Conservation (phyloP, 2,888 invertebrate species). For the Phasia obesa region DNA sequence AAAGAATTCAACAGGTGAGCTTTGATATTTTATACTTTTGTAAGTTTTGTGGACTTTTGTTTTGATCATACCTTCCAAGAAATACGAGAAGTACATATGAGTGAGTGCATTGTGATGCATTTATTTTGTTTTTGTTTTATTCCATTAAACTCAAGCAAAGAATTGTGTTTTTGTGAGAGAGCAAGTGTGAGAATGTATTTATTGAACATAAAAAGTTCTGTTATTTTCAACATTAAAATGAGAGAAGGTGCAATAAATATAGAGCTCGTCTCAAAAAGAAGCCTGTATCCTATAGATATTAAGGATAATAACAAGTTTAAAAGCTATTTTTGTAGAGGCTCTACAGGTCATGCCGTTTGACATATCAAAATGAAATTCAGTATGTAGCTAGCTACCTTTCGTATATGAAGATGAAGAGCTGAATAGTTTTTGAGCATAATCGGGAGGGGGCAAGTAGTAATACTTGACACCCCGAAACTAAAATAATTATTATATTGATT, state of each 20-base stretch:
- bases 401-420: too few species aligned
- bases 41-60: conserved; percentile 7
- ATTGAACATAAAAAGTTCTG: not conserved
- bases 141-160: not conserved
- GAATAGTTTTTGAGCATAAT: too few species aligned
- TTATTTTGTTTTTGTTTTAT: conserved; percentile 6
- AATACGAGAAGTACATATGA: too few species aligned
- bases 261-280: not conserved
- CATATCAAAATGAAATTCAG: too few species aligned
- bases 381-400: too few species aligned
- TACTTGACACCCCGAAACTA: too few species aligned
- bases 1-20: conserved; percentile 80
- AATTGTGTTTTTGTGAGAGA: not conserved
- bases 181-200: not conserved
- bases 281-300: not conserved
- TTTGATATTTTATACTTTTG: conserved; percentile 18
- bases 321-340: too few species aligned
- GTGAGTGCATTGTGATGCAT: not conserved
- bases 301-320: not conserved
- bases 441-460: too few species aligned
- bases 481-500: too few species aligned
- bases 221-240: not conserved
- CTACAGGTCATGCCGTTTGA: too few species aligned
- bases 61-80: not conserved
- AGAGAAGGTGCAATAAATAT: not conserved